Evolutionary conservation across 92 coral and sea anemone genomes (phyloP), one percentile per base, ranked within the genome.

Genomic region (Porites lobata): DNA sequence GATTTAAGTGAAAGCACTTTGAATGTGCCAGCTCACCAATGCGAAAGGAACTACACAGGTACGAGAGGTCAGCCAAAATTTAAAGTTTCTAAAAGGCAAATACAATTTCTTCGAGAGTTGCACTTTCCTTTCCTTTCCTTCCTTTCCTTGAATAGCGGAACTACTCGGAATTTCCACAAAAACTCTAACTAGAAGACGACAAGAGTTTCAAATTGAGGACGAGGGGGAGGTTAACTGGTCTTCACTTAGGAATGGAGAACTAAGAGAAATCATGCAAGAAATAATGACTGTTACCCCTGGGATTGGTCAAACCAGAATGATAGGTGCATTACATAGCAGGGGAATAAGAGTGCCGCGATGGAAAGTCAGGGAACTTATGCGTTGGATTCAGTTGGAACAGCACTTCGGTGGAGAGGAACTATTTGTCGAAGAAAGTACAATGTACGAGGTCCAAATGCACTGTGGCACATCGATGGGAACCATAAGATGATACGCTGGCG

Each of bases 371-470:
- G 58, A 53, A 53, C 17, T 62, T 6, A 77, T 86, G 78, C 86
- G 85, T 58, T 86, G 9, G 86, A 86, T 71, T 85, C 90, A 83
- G 18, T 89, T 72, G 93, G 91, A 70, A 86, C 93, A 52, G 90
- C 95, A 32, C 85, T 92, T 50, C 68, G 91, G 67, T 90, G 93
- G 93, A 92, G 93, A 75, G 67, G 83, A 76, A 83, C 79, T 66
- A 91, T 91, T 70, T 88, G 66, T 72, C 24, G 92, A 51, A 72
- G 94, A 47, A 83, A 87, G 64, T 91, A 87, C 87, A 75, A 50
- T 47, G 82, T 91, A 13, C 91, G 62, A 81, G 43, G 77, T 53
- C 91, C 91, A 50, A 77, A 91, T 77, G 84, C 91, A 8, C 69
- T 91, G 22, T 91, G 91, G 85, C 87, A 91, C 73, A 91, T 88